phyloP scores from a whole-genome alignment of 2,888 invertebrate genomes.

The Petrophora chlorosata region DNA sequence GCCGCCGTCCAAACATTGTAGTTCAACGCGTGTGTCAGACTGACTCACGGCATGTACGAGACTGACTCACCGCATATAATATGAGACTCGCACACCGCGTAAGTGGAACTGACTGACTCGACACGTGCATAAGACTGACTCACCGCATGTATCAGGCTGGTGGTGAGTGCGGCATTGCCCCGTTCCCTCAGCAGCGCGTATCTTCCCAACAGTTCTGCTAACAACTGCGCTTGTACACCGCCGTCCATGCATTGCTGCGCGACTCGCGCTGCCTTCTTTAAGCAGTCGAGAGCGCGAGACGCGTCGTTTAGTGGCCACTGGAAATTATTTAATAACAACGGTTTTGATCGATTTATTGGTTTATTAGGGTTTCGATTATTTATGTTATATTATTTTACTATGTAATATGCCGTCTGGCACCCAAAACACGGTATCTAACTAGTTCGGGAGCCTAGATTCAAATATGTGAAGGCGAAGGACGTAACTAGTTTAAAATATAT shows the following conservation, averaged over 20 bases:
- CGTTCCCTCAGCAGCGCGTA: conserved; percentile 97
- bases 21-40: conserved; percentile 96
- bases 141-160: conserved; percentile 83
- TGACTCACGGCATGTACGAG: too few relatives aligned
- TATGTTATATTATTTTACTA: too few relatives aligned
- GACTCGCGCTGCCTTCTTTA: conserved; percentile 97
- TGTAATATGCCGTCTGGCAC: too few relatives aligned
- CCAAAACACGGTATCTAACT: too few relatives aligned
- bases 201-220: conserved; percentile 96
- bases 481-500: neutral
- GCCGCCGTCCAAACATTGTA: conserved; percentile 98
- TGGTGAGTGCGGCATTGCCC: conserved; percentile 87
- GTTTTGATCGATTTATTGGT: too few relatives aligned
- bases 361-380: too few relatives aligned
- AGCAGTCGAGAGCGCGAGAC: conserved; percentile 95
- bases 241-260: conserved; percentile 99
- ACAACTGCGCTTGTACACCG: conserved; percentile 97
- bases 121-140: neutral
- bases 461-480: too few relatives aligned
- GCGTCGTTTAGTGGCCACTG: conserved; percentile 92
- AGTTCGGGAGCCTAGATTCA: too few relatives aligned
- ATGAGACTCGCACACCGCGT: too few relatives aligned
- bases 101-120: too few relatives aligned
- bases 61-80: too few relatives aligned
- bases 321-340: too few relatives aligned